Percentiles rank a stretch among this genome's conserved stretches.
Evolutionary conservation across 1,140 invertebrate species (phyloP).

Genomic region (Heliconius melpomene): DNA sequence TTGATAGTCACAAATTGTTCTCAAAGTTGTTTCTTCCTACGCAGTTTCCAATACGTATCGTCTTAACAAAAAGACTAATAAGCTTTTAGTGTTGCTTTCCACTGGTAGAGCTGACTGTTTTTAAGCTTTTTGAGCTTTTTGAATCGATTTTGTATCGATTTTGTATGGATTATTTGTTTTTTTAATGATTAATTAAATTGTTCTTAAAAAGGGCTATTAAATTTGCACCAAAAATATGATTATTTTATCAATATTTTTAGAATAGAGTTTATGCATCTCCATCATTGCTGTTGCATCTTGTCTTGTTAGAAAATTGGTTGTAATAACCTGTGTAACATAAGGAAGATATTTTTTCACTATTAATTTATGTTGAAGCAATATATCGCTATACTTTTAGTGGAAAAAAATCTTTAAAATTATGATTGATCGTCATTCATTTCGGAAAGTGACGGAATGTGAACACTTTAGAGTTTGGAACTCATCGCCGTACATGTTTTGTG

Average conservation of each 20-base stretch:
- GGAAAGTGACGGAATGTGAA: slow-evolving; percentile 70
- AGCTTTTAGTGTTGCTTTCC: slow-evolving; percentile 8
- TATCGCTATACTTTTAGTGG: not conserved
- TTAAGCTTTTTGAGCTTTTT: not conserved
- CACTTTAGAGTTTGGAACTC: slow-evolving; percentile 50
- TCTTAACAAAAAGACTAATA: slow-evolving; percentile 32
- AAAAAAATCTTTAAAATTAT: slow-evolving; percentile 21
- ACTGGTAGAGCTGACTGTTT: not conserved
- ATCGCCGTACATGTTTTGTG: slow-evolving; percentile 23
- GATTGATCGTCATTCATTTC: slow-evolving; percentile 72
- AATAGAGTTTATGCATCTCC: too few species aligned
- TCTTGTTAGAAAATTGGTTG: too few species aligned
- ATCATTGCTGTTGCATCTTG: too few species aligned
- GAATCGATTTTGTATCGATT: too few species aligned
- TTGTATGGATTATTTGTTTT: too few species aligned
- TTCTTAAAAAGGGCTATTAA: too few species aligned
- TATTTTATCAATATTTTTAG: too few species aligned
- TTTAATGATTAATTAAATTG: too few species aligned
- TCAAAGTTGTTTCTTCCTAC: slow-evolving; percentile 46
- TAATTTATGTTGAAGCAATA: not conserved
- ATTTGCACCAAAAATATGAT: too few species aligned
- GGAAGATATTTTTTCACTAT: too few species aligned
- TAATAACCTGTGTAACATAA: too few species aligned
- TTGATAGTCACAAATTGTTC: slow-evolving; percentile 51
- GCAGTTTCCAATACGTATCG: slow-evolving; percentile 38